phyloP scores from a whole-genome alignment of 2,888 invertebrate species.

The Drosophila mulleri region DNA sequence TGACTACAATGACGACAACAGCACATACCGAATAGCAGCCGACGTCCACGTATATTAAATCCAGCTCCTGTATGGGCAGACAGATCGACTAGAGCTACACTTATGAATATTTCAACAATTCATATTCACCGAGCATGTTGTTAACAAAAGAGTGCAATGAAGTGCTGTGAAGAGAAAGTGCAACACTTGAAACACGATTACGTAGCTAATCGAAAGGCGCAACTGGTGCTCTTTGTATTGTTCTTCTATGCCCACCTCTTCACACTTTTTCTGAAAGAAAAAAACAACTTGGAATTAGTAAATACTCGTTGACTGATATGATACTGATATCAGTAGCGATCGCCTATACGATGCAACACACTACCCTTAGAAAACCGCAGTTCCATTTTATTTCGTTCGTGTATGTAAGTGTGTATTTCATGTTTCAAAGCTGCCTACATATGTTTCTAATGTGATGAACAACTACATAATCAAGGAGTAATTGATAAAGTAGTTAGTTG shows the following conservation, averaged over 20 bases:
- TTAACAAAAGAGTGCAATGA: constrained; percentile 38
- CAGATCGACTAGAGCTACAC: too few relatives aligned
- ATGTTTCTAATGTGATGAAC: not conserved
- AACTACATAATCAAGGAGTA: constrained; percentile 8
- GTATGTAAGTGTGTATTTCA: constrained; percentile 32
- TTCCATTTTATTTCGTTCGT: constrained; percentile 30
- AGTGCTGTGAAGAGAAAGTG: constrained; percentile 6
- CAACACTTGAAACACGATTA: constrained; percentile 40
- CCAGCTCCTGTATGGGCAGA: not conserved
- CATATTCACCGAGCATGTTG: constrained; percentile 38
- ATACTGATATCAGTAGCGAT: not conserved
- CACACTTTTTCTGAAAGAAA: constrained; percentile 27
- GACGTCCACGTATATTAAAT: constrained; percentile 36
- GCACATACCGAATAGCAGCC: not conserved
- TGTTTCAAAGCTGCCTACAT: constrained; percentile 4
- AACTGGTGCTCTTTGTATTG: constrained; percentile 22
- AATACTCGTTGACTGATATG: not conserved
- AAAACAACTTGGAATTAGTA: not conserved
- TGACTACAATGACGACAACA: not conserved
- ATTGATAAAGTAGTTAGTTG: constrained; percentile 4
- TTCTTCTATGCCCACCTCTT: constrained; percentile 20
- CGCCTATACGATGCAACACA: not conserved
- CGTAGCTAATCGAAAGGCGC: constrained; percentile 22
- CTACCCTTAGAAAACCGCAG: constrained; percentile 30
- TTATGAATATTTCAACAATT: not conserved